phyloP scores from a whole-genome alignment of 2,113 vertebrate species.

The Oncorhynchus keta region DNA sequence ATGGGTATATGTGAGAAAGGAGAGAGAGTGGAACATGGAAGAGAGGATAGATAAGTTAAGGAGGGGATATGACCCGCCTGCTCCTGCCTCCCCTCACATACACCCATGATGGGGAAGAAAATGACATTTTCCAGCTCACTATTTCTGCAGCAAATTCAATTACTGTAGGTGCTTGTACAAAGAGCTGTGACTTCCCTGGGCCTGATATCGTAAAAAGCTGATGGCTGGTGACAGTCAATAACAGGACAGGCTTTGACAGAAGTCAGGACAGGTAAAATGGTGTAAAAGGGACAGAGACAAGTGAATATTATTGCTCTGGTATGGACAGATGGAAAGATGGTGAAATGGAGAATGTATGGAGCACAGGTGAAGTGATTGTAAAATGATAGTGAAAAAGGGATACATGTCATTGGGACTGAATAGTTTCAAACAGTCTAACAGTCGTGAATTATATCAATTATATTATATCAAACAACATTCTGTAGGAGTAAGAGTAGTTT shows the following conservation, averaged over 20 bases:
- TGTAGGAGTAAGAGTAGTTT: neutral
- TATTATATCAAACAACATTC: constrained; percentile 29
- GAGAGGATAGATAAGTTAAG: constrained; percentile 58
- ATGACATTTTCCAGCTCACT: constrained; percentile 98
- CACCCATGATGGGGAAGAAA: constrained; percentile 73
- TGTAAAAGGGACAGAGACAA: constrained; percentile 33
- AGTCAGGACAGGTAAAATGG: constrained; percentile 72
- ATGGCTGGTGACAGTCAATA: constrained; percentile 95
- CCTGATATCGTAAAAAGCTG: constrained; percentile 96
- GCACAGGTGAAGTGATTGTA: neutral
- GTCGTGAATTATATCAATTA: constrained; percentile 18
- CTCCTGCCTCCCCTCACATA: constrained; percentile 44
- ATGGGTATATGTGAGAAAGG: too few relatives aligned
- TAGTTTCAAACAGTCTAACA: constrained; percentile 56
- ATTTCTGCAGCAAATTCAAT: constrained; percentile 99
- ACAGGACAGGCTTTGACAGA: constrained; percentile 81
- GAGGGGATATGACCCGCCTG: constrained; percentile 40
- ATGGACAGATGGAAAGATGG: neutral
- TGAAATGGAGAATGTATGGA: neutral
- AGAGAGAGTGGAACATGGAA: constrained; percentile 41
- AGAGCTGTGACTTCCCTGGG: constrained; percentile 93
- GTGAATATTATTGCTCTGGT: neutral
- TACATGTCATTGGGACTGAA: constrained; percentile 11
- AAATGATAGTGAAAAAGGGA: constrained; percentile 1
- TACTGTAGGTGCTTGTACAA: constrained; percentile 95